A percentile compares a stretch with the other conserved stretches of the same genome.
Evolutionary conservation across 2,797 vertebrate species (phyloP).

Genomic region (Myiotriccus ornatus): DNA sequence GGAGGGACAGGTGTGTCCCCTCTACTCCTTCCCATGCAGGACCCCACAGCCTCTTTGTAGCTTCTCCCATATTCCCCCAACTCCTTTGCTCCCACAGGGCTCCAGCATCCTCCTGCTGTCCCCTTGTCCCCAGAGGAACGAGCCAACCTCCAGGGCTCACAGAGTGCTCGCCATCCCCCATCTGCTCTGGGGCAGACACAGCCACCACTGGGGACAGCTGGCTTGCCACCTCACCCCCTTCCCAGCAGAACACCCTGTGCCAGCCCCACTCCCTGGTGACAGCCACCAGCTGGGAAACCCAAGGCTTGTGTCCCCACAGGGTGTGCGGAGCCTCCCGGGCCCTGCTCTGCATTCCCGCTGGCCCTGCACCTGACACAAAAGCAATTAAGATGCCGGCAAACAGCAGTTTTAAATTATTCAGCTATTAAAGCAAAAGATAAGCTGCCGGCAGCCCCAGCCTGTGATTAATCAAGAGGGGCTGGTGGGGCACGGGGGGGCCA

Average conservation of each 20-base stretch:
- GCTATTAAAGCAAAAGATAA: constrained; percentile 79
- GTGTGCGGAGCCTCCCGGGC: accelerated
- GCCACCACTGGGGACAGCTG: neutral
- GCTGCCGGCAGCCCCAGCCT: constrained; percentile 68
- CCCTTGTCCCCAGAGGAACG: neutral
- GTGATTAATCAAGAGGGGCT: constrained; percentile 73
- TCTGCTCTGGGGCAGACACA: neutral
- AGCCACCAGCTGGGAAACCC: neutral
- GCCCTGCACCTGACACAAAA: constrained; percentile 67
- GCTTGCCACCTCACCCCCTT: neutral
- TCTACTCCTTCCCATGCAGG: neutral
- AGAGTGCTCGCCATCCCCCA: accelerated
- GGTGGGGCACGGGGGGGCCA: accelerated
- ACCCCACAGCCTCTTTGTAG: neutral
- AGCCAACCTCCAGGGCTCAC: neutral
- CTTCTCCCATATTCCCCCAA: accelerated
- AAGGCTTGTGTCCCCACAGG: neutral
- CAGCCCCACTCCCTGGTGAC: neutral
- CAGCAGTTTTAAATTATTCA: constrained; percentile 76
- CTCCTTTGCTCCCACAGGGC: accelerated
- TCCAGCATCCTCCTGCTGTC: neutral
- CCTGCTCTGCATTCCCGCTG: constrained; percentile 61
- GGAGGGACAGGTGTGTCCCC: neutral
- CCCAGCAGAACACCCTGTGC: neutral
- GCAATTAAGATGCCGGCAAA: constrained; percentile 76